Evolutionary conservation across 2,113 vertebrate genomes (phyloP).

Genomic region (Castor canadensis): DNA sequence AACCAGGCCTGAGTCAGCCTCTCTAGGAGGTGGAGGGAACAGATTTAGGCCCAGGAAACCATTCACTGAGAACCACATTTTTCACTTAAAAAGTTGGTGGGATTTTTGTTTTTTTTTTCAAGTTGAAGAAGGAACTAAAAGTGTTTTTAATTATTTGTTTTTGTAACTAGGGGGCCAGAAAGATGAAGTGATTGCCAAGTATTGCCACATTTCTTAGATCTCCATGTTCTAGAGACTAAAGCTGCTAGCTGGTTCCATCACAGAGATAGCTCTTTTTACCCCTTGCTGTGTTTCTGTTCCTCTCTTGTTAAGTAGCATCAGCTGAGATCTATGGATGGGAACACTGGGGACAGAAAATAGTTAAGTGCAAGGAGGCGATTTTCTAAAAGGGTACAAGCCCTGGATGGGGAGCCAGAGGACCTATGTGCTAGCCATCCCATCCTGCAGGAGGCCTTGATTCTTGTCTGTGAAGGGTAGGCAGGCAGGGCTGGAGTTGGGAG

Average conservation of each 20-base stretch:
- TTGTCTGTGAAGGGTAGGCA: not conserved
- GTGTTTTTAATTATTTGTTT: constrained; percentile 4
- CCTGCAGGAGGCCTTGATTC: not conserved
- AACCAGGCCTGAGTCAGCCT: constrained; percentile 66
- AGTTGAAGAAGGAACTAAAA: constrained; percentile 45
- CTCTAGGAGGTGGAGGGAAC: not conserved
- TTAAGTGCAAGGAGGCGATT: not conserved
- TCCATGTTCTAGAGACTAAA: not conserved
- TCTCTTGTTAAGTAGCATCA: constrained; percentile 12
- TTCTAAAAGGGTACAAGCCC: not conserved
- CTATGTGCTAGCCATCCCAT: not conserved
- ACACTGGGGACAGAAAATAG: not conserved
- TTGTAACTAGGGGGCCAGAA: not conserved
- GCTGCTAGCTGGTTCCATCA: not conserved
- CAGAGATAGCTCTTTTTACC: not conserved
- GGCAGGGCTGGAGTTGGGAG: not conserved
- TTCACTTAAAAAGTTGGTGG: not conserved
- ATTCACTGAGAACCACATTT: not conserved
- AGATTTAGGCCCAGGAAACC: not conserved
- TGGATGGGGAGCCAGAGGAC: not conserved
- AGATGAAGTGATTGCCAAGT: constrained; percentile 33
- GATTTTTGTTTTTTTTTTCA: not conserved
- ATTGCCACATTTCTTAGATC: constrained; percentile 51
- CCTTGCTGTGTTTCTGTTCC: constrained; percentile 3
- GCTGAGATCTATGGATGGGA: not conserved